Base-by-base conservation (phyloP, 1,140 invertebrate genomes). In the Cyphomyrmex costatus region DNA sequence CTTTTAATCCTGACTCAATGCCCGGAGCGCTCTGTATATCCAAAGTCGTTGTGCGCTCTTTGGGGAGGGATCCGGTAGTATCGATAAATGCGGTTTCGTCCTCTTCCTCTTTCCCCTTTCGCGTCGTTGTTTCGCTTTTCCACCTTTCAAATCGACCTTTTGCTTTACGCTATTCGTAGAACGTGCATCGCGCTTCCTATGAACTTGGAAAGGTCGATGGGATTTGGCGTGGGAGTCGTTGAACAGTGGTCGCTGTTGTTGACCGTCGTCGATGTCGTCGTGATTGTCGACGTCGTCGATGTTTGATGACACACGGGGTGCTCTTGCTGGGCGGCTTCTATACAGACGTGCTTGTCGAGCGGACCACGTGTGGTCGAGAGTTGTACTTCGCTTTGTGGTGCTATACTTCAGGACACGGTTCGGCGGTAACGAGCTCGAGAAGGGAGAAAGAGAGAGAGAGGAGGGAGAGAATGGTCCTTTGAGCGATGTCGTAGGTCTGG, bases 341-440 rank as follows among this genome's bases (percentile, higher is more conserved):
- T n/a, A 71, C 53, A 56, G 42, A 74, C 33, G 79, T 73, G 68
- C 79, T 83, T 46, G 68, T 74, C 56, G 68, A 83, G 68, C 68
- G 68, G 21, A 83, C 36, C 61, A 27, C 79, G 68, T 73, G 79
- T 73, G 53, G 79, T 80, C 63, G 78, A 73, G 66, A 83, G 66
- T 83, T 83, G 79, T 83, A 73, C 79, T 70, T 83, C 68, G 79
- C 79, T 83, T 83, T 83, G 79, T 83, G 68, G 21, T 56, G 49
- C 78, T 70, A 83, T 74, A 83, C 68, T 83, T 83, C 68, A 83
- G 36, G 68, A 74, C 36, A 83, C 24, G 56, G 68, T 36, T 85
- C 60, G 49, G 46, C 73, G 21, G 73, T 85, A 76, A 77, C 82
- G 46, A 78, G 63, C 76, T 51, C 14, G 46, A 46, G 24, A 33